Evolutionary conservation across 1,140 invertebrate genomes (phyloP).

Genomic region (Heterodera schachtii): DNA sequence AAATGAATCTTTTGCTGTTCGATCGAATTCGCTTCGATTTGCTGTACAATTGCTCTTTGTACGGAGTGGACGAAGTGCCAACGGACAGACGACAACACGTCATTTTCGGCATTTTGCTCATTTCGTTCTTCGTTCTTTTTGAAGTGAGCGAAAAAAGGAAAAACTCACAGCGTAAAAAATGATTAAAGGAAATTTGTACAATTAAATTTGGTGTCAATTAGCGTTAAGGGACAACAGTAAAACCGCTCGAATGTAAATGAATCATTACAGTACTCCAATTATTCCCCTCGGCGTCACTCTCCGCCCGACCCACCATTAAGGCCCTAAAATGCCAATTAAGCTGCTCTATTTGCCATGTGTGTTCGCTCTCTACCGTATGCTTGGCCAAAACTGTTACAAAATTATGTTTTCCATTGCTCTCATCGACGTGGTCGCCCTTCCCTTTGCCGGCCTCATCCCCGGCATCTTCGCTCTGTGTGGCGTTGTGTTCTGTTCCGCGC

Average conservation of each 20-base stretch:
- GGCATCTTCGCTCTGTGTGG: neutral
- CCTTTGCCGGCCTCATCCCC: neutral
- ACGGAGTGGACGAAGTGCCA: constrained; percentile 1
- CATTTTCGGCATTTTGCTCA: neutral
- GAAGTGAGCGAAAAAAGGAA: neutral
- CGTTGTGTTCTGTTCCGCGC: neutral
- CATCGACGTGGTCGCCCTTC: neutral
- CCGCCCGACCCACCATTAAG: too few relatives aligned
- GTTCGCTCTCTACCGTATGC: neutral
- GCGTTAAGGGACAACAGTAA: too few relatives aligned
- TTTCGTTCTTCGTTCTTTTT: neutral
- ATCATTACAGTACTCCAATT: too few relatives aligned
- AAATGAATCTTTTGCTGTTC: constrained; percentile 8
- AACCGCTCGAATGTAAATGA: too few relatives aligned
- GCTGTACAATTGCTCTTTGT: constrained; percentile 15
- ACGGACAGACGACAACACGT: neutral
- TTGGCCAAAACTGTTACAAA: constrained; percentile 8
- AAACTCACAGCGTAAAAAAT: too few relatives aligned
- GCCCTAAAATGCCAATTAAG: too few relatives aligned
- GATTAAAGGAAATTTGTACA: too few relatives aligned
- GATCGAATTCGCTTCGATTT: neutral
- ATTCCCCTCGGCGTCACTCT: too few relatives aligned
- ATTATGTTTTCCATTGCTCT: constrained; percentile 17
- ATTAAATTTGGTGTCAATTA: too few relatives aligned
- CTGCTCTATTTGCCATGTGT: constrained; percentile 1